Conservation (phyloP, 1,140 invertebrate species). For the Halesus radiatus region DNA sequence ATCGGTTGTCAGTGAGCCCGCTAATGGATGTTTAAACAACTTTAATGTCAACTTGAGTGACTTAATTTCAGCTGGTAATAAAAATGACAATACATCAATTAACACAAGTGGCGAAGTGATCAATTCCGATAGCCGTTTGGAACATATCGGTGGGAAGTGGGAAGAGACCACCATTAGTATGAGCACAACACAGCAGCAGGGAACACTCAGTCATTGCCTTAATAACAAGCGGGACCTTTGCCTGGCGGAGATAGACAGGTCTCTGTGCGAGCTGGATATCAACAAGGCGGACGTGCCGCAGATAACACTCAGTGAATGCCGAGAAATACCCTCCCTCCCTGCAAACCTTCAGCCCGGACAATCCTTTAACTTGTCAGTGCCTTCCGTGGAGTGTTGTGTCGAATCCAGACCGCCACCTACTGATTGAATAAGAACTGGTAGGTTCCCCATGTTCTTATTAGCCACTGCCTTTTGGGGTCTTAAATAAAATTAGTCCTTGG, state of each 20-base stretch:
- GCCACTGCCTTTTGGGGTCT: slow-evolving; percentile 34
- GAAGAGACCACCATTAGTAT: slow-evolving; percentile 61
- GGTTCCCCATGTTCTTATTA: slow-evolving; percentile 19
- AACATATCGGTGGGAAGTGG: slow-evolving; percentile 58
- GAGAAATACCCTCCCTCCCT: slow-evolving; percentile 55
- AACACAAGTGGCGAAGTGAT: slow-evolving; percentile 59
- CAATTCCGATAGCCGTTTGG: slow-evolving; percentile 51
- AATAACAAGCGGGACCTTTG: slow-evolving; percentile 58
- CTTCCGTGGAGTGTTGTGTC: slow-evolving; percentile 63
- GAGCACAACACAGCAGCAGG: slow-evolving; percentile 61
- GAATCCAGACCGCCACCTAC: slow-evolving; percentile 63
- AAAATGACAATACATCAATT: slow-evolving; percentile 31
- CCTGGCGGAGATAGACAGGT: slow-evolving; percentile 61
- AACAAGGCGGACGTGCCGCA: slow-evolving; percentile 63
- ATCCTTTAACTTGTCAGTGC: slow-evolving; percentile 64
- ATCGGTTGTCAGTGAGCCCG: background rate
- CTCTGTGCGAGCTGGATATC: slow-evolving; percentile 63
- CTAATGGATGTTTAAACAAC: slow-evolving; percentile 57
- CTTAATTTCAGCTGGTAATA: slow-evolving; percentile 61
- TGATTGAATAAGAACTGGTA: slow-evolving; percentile 33
- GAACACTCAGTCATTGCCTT: slow-evolving; percentile 59
- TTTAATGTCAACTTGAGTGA: slow-evolving; percentile 68
- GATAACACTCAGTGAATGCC: slow-evolving; percentile 70
- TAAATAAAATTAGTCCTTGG: slow-evolving; percentile 43
- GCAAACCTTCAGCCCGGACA: background rate